phyloP scores from a whole-genome alignment of 2,888 invertebrate species.

The Sipha maydis region DNA sequence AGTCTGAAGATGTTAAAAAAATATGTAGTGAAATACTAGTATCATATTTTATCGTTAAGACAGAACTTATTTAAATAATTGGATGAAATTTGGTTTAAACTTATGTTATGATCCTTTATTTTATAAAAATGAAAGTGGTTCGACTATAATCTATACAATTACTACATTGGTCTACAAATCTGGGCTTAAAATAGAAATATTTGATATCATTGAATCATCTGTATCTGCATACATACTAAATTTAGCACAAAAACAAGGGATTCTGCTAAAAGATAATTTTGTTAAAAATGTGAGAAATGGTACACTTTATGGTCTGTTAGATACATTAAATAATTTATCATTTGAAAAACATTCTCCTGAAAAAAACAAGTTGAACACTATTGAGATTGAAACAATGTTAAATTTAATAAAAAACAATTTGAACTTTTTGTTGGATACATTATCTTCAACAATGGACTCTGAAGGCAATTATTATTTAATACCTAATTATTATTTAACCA shows the following conservation, averaged over 20 bases:
- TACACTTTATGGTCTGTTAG: conserved; percentile 48
- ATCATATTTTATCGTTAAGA: conserved; percentile 46
- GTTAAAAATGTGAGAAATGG: conserved; percentile 41
- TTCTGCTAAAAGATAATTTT: conserved; percentile 32
- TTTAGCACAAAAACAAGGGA: conserved; percentile 43
- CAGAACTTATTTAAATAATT: conserved; percentile 61
- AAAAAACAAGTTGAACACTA: conserved; percentile 24
- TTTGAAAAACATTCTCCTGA: conserved; percentile 53
- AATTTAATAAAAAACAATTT: conserved; percentile 48
- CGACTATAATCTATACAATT: conserved; percentile 66
- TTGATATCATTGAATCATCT: conserved; percentile 17
- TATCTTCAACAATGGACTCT: conserved; percentile 29
- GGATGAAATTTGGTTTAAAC: conserved; percentile 67
- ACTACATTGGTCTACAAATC: conserved; percentile 63
- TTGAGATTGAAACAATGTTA: conserved; percentile 39
- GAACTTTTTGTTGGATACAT: conserved; percentile 40
- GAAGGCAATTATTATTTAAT: conserved; percentile 23
- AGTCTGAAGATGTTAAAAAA: conserved; percentile 55
- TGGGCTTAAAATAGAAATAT: conserved; percentile 17
- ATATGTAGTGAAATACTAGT: conserved; percentile 51
- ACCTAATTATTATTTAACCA: neutral
- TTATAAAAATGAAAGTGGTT: conserved; percentile 68
- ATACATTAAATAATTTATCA: conserved; percentile 32
- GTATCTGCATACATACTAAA: conserved; percentile 44
- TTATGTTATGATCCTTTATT: conserved; percentile 69